A percentile compares a stretch with the other conserved stretches of the same genome.
These are phyloP conservation scores for Sus cebifrons DNA, from an alignment of 2,797 vertebrate species.

Conservation along the genomic window DNA sequence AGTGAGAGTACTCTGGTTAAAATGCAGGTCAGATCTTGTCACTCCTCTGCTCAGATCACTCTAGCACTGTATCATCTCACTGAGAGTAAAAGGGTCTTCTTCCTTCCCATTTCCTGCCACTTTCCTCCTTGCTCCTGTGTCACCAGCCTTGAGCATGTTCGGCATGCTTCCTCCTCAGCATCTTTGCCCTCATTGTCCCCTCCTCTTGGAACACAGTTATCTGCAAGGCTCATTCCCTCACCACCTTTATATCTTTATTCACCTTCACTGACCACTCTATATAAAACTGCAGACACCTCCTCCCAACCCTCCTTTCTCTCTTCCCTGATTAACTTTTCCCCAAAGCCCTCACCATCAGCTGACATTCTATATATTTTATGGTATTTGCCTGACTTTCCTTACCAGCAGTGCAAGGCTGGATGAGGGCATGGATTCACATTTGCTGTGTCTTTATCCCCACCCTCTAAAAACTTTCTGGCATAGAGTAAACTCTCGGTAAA, in stretches of 20 bases:
- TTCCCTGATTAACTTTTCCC: neutral
- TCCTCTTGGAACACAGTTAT: neutral
- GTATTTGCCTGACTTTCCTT: constrained; percentile 41
- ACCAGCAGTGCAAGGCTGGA: neutral
- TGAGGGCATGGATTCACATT: neutral
- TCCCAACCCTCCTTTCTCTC: neutral
- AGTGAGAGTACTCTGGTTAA: neutral
- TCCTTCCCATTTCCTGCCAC: neutral
- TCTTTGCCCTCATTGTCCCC: neutral
- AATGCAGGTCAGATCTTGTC: neutral
- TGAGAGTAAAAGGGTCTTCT: neutral
- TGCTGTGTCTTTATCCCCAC: neutral
- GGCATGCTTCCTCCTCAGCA: neutral
- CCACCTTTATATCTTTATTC: neutral
- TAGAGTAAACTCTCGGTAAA: constrained; percentile 41
- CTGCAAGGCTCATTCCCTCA: neutral
- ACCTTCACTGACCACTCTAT: neutral
- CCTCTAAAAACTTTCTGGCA: neutral
- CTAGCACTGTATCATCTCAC: neutral
- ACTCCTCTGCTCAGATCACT: neutral
- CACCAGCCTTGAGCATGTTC: neutral
- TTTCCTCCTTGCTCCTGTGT: neutral
- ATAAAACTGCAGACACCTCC: neutral
- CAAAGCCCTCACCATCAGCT: neutral
- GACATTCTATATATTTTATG: neutral